Conservation (phyloP, 2,797 vertebrate species). For the Eutrigla gurnardus region DNA sequence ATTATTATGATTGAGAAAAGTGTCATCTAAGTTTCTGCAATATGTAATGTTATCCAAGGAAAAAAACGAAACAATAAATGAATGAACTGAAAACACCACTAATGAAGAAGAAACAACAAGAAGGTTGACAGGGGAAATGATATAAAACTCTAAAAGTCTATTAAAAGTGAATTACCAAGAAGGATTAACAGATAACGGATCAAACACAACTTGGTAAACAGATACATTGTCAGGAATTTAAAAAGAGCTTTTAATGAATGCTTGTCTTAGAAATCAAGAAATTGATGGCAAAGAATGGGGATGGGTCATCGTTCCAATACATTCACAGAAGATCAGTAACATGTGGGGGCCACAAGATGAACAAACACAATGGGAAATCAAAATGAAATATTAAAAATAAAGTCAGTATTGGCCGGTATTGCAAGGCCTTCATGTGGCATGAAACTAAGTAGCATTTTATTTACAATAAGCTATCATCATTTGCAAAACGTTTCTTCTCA, state of each 20-base stretch:
- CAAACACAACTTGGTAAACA: slow-evolving; percentile 4
- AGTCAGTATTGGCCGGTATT: background rate
- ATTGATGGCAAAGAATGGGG: background rate
- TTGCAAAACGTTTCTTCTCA: background rate
- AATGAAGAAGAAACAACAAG: slow-evolving; percentile 11
- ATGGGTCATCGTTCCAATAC: slow-evolving; percentile 10
- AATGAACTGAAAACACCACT: slow-evolving; percentile 14
- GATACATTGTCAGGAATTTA: slow-evolving; percentile 10
- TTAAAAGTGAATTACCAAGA: slow-evolving; percentile 33
- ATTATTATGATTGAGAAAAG: too few relatives aligned
- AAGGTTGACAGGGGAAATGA: slow-evolving; percentile 12
- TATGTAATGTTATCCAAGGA: slow-evolving; percentile 19
- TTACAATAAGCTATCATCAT: background rate
- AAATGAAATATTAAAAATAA: background rate
- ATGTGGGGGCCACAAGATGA: background rate
- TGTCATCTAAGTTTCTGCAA: background rate
- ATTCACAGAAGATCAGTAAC: background rate
- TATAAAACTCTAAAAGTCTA: slow-evolving; percentile 27
- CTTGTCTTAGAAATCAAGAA: background rate
- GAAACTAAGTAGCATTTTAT: background rate
- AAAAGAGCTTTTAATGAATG: slow-evolving; percentile 1
- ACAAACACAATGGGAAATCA: slow-evolving; percentile 1
- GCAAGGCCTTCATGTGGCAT: background rate
- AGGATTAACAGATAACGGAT: slow-evolving; percentile 29
- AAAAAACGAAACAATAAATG: slow-evolving; percentile 18